phyloP scores from a whole-genome alignment of 2,888 invertebrate genomes.

The Patella pellucida region DNA sequence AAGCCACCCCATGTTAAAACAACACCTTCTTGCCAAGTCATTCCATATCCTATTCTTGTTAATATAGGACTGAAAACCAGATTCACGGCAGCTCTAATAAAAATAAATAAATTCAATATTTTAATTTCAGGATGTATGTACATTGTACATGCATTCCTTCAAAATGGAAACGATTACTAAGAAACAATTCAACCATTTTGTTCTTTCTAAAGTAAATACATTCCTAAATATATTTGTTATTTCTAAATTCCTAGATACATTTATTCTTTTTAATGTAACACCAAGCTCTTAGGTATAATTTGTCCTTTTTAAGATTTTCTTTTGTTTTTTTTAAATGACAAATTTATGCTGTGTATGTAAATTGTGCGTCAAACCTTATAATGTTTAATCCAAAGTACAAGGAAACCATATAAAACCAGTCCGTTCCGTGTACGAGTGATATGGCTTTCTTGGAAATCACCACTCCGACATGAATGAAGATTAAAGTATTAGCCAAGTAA shows the following conservation, averaged over 20 bases:
- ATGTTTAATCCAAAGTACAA: slow-evolving; percentile 67
- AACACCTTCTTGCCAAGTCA: slow-evolving; percentile 75
- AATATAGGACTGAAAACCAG: slow-evolving; percentile 74
- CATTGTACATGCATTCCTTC: too few relatives aligned
- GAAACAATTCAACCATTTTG: too few relatives aligned
- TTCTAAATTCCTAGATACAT: too few relatives aligned
- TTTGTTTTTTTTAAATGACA: too few relatives aligned
- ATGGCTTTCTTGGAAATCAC: slow-evolving; percentile 75
- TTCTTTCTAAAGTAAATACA: too few relatives aligned
- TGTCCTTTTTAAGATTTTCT: too few relatives aligned
- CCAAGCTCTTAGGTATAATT: too few relatives aligned
- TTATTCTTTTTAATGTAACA: too few relatives aligned
- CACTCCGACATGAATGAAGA: slow-evolving; percentile 77
- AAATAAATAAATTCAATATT: not conserved
- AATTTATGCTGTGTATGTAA: too few relatives aligned
- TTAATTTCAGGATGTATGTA: too few relatives aligned
- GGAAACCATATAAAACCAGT: slow-evolving; percentile 73
- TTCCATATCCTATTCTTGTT: slow-evolving; percentile 75
- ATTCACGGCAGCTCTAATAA: slow-evolving; percentile 72
- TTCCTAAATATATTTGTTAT: too few relatives aligned
- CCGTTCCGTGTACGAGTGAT: slow-evolving; percentile 73
- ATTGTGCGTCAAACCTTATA: slow-evolving; percentile 60
- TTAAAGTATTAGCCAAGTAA: slow-evolving; percentile 74
- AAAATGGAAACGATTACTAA: too few relatives aligned
- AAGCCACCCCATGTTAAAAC: slow-evolving; percentile 78